Conservation (phyloP, 2,113 vertebrate species). For the Hyperopisus bebe region DNA sequence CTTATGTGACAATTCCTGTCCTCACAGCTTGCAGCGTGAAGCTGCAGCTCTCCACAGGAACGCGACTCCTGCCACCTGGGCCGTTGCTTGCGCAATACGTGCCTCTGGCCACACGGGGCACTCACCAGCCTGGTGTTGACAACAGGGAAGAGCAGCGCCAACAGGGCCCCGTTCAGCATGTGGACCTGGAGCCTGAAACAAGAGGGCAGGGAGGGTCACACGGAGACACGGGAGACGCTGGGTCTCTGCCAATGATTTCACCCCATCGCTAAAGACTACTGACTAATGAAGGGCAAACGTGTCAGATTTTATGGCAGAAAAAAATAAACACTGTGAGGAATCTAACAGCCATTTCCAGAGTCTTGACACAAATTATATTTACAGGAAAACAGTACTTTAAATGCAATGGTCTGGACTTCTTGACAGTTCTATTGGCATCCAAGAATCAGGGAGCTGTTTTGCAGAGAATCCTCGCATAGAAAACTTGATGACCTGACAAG, state of each 20-base stretch:
- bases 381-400: not conserved
- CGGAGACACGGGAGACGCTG: not conserved
- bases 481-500: not conserved
- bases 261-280: not conserved
- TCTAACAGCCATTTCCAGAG: not conserved
- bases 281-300: not conserved
- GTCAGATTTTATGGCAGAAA: not conserved
- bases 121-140: constrained; percentile 78
- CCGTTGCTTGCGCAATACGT: not conserved
- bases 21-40: not conserved
- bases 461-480: not conserved
- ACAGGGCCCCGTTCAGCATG: constrained; percentile 73
- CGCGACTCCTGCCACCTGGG: no score
- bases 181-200: constrained; percentile 70
- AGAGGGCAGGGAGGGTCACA: not conserved
- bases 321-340: not conserved
- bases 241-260: not conserved
- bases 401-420: not conserved
- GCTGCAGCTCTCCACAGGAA: not conserved
- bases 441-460: not conserved
- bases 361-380: not conserved
- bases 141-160: constrained; percentile 73
- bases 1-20: not conserved
- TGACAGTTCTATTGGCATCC: not conserved
- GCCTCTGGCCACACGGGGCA: constrained; percentile 19